Conservation (phyloP, 2,888 invertebrate genomes). For the Melipona beecheii region DNA sequence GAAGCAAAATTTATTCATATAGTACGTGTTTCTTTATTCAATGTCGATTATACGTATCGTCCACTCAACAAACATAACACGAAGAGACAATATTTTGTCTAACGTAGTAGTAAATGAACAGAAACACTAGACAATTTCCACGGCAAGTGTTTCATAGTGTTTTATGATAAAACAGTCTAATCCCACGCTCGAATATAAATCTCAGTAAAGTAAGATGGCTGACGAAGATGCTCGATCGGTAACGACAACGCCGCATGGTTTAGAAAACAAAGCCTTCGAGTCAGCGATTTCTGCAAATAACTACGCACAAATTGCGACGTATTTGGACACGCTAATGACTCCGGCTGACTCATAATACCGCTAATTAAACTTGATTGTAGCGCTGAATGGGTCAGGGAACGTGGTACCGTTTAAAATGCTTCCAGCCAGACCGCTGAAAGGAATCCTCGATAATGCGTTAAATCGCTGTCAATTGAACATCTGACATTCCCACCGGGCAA, state of each 20-base stretch:
- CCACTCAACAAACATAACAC: too few species aligned
- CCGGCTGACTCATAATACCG: constrained; percentile 44
- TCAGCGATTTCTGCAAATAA: constrained; percentile 28
- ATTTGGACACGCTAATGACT: constrained; percentile 36
- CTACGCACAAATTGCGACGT: constrained; percentile 11
- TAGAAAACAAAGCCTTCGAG: not conserved
- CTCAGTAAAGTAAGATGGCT: not conserved
- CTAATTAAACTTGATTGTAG: constrained; percentile 44
- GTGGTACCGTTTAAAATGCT: constrained; percentile 6
- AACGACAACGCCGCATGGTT: not conserved
- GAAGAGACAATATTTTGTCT: too few species aligned
- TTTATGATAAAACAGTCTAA: too few species aligned
- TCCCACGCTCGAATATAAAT: too few species aligned
- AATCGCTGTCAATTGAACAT: not conserved
- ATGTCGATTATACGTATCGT: too few species aligned
- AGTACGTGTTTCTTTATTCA: too few species aligned
- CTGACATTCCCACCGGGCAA: not conserved
- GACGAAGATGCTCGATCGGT: not conserved
- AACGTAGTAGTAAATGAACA: too few species aligned
- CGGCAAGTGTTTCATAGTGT: too few species aligned
- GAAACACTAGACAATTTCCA: too few species aligned
- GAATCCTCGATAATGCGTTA: constrained; percentile 11
- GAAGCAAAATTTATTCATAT: too few species aligned
- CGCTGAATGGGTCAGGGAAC: constrained; percentile 37
- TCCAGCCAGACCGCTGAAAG: not conserved